Base-by-base conservation (phyloP, 2,888 invertebrate genomes). In the Oscheius sp. region DNA sequence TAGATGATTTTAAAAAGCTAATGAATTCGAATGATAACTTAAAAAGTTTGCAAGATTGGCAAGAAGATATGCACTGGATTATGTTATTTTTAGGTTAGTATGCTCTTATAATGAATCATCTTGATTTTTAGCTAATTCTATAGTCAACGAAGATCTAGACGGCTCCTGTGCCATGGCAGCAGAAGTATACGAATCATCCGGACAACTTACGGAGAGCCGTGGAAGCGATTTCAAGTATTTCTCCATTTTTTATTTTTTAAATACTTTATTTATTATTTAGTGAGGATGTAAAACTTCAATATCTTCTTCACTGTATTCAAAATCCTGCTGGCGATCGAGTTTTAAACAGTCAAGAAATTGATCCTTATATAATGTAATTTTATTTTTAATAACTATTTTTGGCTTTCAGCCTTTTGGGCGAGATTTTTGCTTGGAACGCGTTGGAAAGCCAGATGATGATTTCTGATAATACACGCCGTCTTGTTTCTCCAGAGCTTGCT, bases 51-150 rank as follows among this genome's bases (percentile, higher is more conserved):
- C 41, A 41, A 41, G 20, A 41, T 5, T 87, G 94, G 33, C 93
- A 92, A 85, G 94, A 95, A 88, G 94, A 94, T 87, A 87, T 94
- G 24, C 94, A 94, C 86, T 95, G 94, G 95, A 90, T 93, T 30
- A 87, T 94, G 28, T 90, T 95, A 82, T 91, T 94, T 62, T 20
- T 62, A 5, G 62, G 47, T 62, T 9, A 28, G 54, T 20, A 20
- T 22, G 9, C 20, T 41, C 0, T 36, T 24, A 14, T 41, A 41
- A 17, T 2, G 12, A 17, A 17, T 6, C 12, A 41, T 41, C 12
- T 3, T 41, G n/a, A 20, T 1, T 24, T 64, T 44, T 64, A 70
- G 78, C 73, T 14, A 68, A 72, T 20, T 73, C 77, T 9, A 51
- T 80, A 2, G 75, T 76, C 20, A 70, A 70, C 2, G 79, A 80